phyloP scores from a whole-genome alignment of 2,888 invertebrate genomes.

The Liodrosophila aerea region DNA sequence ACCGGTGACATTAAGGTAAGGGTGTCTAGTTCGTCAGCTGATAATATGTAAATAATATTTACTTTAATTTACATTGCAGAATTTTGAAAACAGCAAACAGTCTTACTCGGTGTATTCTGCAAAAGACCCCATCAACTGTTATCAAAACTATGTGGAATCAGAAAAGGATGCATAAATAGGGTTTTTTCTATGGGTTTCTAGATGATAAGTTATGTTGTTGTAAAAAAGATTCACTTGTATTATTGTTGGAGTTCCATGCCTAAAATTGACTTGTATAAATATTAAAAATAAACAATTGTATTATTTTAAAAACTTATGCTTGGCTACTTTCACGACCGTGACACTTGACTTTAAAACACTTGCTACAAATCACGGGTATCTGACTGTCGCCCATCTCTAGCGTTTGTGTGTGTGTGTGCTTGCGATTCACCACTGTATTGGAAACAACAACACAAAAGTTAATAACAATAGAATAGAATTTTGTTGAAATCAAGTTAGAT shows the following conservation, averaged over 20 bases:
- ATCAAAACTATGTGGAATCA: slow-evolving; percentile 68
- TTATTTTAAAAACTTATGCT: too few relatives aligned
- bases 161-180: slow-evolving; percentile 43
- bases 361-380: too few relatives aligned
- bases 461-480: slow-evolving; percentile 34
- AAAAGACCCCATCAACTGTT: slow-evolving; percentile 79
- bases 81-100: slow-evolving; percentile 70
- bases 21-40: background rate
- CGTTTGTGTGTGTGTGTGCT: background rate
- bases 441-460: slow-evolving; percentile 47
- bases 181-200: background rate
- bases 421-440: slow-evolving; percentile 19
- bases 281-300: too few relatives aligned
- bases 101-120: slow-evolving; percentile 66
- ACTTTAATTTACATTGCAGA: slow-evolving; percentile 50
- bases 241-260: too few relatives aligned
- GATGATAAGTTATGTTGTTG: too few relatives aligned
- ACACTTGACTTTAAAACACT: too few relatives aligned
- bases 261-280: too few relatives aligned
- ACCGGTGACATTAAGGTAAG: slow-evolving; percentile 74
- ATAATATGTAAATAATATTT: background rate
- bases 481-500: slow-evolving; percentile 3
- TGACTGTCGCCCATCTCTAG: too few relatives aligned
- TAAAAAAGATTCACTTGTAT: too few relatives aligned
- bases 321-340: too few relatives aligned